These are phyloP conservation scores for Melieria picta DNA, from an alignment of 2,888 invertebrate species.

Conservation along the genomic window DNA sequence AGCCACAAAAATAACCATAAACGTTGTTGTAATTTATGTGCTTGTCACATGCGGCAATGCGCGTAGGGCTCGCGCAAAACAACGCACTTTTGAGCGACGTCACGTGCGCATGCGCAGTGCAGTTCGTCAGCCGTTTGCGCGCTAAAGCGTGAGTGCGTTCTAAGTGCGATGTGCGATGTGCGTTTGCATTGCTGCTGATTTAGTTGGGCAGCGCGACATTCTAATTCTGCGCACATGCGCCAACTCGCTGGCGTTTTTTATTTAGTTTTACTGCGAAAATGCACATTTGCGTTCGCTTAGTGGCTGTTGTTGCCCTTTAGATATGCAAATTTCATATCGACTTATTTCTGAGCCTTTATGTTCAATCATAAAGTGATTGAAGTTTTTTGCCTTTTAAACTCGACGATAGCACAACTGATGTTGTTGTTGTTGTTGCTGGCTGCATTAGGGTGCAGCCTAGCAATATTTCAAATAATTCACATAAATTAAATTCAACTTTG, in stretches of 20 bases:
- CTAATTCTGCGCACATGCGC: slow-evolving; percentile 19
- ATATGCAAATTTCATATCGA: neutral
- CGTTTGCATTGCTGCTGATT: slow-evolving; percentile 10
- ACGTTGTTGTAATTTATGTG: neutral
- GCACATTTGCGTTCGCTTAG: neutral
- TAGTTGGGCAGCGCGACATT: slow-evolving; percentile 5
- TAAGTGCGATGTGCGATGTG: neutral
- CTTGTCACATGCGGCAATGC: slow-evolving; percentile 10
- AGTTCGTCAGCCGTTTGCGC: neutral
- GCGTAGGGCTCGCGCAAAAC: neutral
- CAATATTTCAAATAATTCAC: too few species aligned
- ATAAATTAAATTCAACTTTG: too few species aligned
- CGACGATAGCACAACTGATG: too few species aligned
- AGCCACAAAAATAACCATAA: too few species aligned
- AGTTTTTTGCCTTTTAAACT: too few species aligned
- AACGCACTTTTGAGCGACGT: slow-evolving; percentile 15
- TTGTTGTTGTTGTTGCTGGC: too few species aligned
- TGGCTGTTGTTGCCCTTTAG: too few species aligned
- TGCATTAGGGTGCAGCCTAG: too few species aligned
- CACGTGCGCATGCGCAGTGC: slow-evolving; percentile 32
- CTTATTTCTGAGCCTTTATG: slow-evolving; percentile 9
- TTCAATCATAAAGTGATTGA: slow-evolving; percentile 27
- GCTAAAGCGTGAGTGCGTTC: slow-evolving; percentile 21
- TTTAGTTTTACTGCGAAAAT: neutral
- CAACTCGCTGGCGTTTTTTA: neutral